Evolutionary conservation across 2,888 invertebrate genomes (phyloP), one percentile per base, ranked within the genome.

Genomic region (Masnerella sp.): DNA sequence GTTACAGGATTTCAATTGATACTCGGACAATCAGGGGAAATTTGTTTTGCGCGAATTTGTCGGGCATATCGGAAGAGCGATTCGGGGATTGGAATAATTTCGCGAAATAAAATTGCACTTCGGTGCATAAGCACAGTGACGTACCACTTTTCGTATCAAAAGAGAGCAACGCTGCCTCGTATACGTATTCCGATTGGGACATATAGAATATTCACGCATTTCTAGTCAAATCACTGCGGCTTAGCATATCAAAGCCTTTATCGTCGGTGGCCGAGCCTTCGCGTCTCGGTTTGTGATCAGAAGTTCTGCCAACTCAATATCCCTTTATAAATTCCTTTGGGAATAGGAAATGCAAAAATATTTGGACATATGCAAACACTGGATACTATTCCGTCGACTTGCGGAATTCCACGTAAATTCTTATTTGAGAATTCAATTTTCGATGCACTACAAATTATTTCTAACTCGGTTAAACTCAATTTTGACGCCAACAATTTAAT

Each of bases 221-320:
- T 80, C 78, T 77, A 75, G 75, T 73, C 78, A 74, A 81, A 81
- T 83, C 82, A 77, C 76, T 80, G 77, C 73, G 75, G 80, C 77
- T 83, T 83, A 83, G 81, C 83, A 83, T 83, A 82, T 82, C 83
- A 83, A 83, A 83, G 83, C 81, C 77, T 77, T 76, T 79, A 81
- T 83, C 79, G 78, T 78, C 76, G 76, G 54, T 75, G 76, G 69
- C 61, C 73, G 65, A 71, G 69, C 74, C 71, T 75, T 65, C 69
- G 71, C 75, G 70, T 70, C 77, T 59, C 75, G 68, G 74, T 61
- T 56, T 59, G 61, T 73, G 75, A 75, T 74, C 71, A 76, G 77
- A 75, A 77, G 75, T 80, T 82, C 77, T 77, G 71, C 71, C 68
- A 78, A 78, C 75, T 75, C 78, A 77, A 78, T 78, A 75, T 75